phyloP scores from a whole-genome alignment of 2,797 vertebrate genomes.

The Gouania willdenowi region DNA sequence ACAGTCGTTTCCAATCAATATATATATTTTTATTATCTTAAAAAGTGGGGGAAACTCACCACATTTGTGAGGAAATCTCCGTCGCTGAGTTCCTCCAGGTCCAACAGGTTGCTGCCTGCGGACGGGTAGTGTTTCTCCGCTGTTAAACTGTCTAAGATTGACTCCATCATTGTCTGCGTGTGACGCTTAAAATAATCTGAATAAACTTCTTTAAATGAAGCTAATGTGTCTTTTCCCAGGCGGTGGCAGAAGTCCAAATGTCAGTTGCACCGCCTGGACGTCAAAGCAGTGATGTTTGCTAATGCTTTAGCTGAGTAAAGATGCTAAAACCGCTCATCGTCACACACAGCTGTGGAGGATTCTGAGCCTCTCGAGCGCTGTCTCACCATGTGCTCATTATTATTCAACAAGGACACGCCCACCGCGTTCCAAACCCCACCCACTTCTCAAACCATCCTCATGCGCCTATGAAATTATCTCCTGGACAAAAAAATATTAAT shows the following conservation, averaged over 20 bases:
- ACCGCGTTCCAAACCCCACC: background rate
- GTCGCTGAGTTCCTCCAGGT: slow-evolving; percentile 89
- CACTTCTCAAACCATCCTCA: background rate
- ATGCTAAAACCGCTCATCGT: slow-evolving; percentile 6
- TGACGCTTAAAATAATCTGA: no score
- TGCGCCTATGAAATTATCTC: no score
- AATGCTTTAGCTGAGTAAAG: slow-evolving; percentile 3
- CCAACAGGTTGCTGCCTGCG: slow-evolving; percentile 66
- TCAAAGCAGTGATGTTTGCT: no score
- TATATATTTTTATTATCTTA: no score
- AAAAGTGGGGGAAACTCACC: slow-evolving; percentile 61
- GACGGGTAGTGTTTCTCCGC: slow-evolving; percentile 84
- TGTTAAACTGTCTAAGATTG: slow-evolving; percentile 84
- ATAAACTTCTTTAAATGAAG: no score
- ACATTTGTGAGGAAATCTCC: slow-evolving; percentile 92
- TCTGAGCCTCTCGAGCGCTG: slow-evolving; percentile 24
- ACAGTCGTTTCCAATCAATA: no score
- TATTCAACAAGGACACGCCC: slow-evolving; percentile 45
- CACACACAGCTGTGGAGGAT: slow-evolving; percentile 5
- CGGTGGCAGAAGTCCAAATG: background rate
- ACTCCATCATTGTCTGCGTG: slow-evolving; percentile 76
- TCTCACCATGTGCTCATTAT: slow-evolving; percentile 24
- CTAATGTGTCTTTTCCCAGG: no score
- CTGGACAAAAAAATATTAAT: no score
- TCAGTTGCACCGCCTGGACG: background rate